Evolutionary conservation across 2,113 vertebrate genomes (phyloP).

Genomic region (Hassar affinis): DNA sequence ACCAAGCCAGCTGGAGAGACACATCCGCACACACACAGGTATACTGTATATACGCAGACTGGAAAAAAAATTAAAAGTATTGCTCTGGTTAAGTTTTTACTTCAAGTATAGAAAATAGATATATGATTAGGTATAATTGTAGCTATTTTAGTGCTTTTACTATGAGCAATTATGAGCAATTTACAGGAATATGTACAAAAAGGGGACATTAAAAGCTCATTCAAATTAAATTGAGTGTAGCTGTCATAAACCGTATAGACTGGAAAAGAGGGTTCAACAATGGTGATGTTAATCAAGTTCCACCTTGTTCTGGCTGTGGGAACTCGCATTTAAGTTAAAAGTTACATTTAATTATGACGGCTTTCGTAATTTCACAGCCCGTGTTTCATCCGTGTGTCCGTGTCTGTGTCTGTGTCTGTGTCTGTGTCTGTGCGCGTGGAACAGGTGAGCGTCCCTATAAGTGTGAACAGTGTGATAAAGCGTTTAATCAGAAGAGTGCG

Average conservation of each 20-base stretch:
- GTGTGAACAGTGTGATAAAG: slow-evolving; percentile 89
- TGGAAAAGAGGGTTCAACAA: background rate
- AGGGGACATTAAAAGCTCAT: background rate
- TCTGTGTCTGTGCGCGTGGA: slow-evolving; percentile 1
- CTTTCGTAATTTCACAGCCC: no score
- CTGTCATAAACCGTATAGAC: background rate
- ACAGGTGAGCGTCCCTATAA: slow-evolving; percentile 92
- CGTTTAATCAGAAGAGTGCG: slow-evolving; percentile 98
- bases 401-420: background rate
- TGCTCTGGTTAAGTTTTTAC: background rate
- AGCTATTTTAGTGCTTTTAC: background rate
- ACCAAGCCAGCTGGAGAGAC: slow-evolving; percentile 94
- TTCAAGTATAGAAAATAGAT: background rate
- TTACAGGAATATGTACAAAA: background rate
- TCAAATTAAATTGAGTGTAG: background rate
- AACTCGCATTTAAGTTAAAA: no score
- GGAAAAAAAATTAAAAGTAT: background rate
- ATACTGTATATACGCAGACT: slow-evolving; percentile 80
- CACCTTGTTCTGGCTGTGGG: background rate
- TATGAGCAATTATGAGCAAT: background rate
- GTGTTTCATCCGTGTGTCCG: no score
- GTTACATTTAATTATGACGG: no score
- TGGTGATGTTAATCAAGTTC: background rate
- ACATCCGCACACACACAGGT: slow-evolving; percentile 97
- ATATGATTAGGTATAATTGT: background rate